phyloP scores from a whole-genome alignment of 2,113 vertebrate species.

The Gallinago media region DNA sequence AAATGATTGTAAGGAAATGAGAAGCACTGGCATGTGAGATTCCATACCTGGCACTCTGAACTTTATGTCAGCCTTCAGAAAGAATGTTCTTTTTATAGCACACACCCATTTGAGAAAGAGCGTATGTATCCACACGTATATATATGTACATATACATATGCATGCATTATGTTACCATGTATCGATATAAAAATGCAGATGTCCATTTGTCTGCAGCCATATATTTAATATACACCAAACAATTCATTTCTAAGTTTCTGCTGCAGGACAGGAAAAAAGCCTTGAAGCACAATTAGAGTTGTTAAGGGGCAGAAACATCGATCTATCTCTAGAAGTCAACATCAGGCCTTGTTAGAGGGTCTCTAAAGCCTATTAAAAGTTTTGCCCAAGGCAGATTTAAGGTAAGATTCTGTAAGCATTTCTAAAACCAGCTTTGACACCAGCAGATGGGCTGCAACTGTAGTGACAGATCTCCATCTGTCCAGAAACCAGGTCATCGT shows the following conservation, averaged over 20 bases:
- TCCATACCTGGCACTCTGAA: background rate
- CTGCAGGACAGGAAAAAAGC: background rate
- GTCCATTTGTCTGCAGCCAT: background rate
- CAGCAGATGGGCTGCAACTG: conserved; percentile 40
- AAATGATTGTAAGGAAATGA: background rate
- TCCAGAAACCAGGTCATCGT: background rate
- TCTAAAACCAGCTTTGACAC: conserved; percentile 13
- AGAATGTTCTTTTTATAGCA: background rate
- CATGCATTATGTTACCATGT: no score
- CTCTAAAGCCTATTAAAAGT: conserved; percentile 56
- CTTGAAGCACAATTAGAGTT: background rate
- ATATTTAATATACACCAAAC: background rate
- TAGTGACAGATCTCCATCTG: background rate
- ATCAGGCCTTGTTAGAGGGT: background rate
- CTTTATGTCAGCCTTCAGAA: background rate
- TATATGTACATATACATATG: background rate
- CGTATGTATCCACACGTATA: background rate
- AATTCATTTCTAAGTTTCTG: background rate
- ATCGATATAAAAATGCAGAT: background rate
- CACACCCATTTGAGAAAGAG: background rate
- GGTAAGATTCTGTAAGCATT: conserved; percentile 3
- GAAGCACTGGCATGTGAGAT: background rate
- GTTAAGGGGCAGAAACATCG: background rate
- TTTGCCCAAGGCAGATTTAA: conserved; percentile 34
- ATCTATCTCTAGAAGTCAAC: background rate